Conservation (phyloP, 2,888 invertebrate species). For the Harpalus rubripes region DNA sequence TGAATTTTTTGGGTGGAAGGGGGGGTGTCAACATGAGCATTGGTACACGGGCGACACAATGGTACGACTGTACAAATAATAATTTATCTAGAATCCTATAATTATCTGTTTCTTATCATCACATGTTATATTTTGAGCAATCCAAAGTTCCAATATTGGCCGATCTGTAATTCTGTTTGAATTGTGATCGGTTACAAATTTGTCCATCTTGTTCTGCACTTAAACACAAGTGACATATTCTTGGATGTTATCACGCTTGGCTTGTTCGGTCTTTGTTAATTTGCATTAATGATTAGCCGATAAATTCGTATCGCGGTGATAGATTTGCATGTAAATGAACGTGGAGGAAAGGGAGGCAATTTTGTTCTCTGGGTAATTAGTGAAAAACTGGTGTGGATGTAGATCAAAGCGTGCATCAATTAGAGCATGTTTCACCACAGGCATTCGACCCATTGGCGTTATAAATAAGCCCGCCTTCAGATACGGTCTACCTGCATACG, state of each 20-base stretch:
- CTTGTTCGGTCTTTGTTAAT: not conserved
- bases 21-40: too few species aligned
- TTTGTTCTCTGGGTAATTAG: conserved; percentile 53
- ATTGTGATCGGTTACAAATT: too few species aligned
- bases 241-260: not conserved
- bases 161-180: too few species aligned
- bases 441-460: conserved; percentile 25
- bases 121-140: too few species aligned
- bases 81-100: too few species aligned
- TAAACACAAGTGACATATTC: not conserved
- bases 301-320: conserved; percentile 14
- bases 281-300: conserved; percentile 5
- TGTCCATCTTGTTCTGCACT: not conserved
- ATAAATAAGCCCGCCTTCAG: conserved; percentile 31
- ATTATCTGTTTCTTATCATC: too few species aligned
- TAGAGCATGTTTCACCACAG: conserved; percentile 53
- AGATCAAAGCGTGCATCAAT: conserved; percentile 61
- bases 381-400: conserved; percentile 53
- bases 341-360: conserved; percentile 11
- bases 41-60: too few species aligned
- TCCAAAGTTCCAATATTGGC: too few species aligned
- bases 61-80: too few species aligned
- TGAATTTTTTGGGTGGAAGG: too few species aligned
- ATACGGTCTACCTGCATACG: not conserved
- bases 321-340: conserved; percentile 51